phyloP scores from a whole-genome alignment of 2,797 vertebrate species.

The Gallinago stenura region DNA sequence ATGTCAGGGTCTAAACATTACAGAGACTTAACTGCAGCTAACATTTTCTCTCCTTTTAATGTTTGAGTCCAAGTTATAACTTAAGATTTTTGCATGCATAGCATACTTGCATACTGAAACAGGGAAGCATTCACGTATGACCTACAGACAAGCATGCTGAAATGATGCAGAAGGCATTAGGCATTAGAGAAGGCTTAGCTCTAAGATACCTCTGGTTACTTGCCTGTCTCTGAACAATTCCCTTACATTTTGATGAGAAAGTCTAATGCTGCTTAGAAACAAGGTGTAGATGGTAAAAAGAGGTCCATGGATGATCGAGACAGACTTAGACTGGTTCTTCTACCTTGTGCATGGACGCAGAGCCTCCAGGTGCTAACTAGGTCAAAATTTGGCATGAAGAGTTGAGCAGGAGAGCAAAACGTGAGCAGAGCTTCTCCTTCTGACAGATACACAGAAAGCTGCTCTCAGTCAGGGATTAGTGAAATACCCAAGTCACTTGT shows the following conservation, averaged over 20 bases:
- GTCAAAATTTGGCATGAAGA: not conserved
- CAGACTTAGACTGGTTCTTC: not conserved
- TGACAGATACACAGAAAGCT: not conserved
- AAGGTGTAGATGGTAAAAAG: not conserved
- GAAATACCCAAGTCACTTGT: not conserved
- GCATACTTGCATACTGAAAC: not conserved
- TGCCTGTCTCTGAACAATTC: not conserved
- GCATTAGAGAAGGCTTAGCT: not conserved
- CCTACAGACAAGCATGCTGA: not conserved
- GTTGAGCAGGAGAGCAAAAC: not conserved
- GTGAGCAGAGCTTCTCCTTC: not conserved
- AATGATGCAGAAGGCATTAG: not conserved
- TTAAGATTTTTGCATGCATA: not conserved
- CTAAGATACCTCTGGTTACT: not conserved
- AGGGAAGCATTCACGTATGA: not conserved
- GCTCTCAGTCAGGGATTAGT: not conserved
- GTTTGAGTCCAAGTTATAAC: not conserved
- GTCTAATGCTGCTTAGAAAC: not conserved
- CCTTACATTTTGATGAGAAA: not conserved
- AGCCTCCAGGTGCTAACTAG: not conserved
- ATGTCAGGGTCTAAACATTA: not conserved
- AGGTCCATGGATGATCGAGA: not conserved
- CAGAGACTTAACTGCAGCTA: not conserved
- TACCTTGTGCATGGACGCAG: not conserved
- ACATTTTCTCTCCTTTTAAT: not conserved